A percentile compares a stretch with the other conserved stretches of the same genome.
Conservation (phyloP, 2,113 vertebrate genomes). For the Ceyx margarethae region DNA sequence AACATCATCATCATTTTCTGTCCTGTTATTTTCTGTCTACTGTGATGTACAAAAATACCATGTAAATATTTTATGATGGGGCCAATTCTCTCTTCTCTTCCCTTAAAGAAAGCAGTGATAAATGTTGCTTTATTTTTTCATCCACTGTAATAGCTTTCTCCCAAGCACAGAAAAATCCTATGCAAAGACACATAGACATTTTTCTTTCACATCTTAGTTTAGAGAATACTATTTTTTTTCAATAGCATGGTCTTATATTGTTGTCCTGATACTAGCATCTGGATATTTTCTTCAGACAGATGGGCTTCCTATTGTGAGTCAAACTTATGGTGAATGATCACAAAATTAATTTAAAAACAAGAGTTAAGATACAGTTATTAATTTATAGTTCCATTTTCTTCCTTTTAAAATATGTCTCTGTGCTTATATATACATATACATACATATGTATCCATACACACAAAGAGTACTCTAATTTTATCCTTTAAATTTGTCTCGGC, state of each 20-base stretch:
- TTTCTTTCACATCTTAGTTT: not conserved
- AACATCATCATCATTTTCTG: not conserved
- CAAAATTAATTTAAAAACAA: not conserved
- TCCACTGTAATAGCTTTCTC: conserved; percentile 26
- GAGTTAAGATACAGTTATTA: not conserved
- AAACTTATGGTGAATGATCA: not conserved
- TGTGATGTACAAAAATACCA: not conserved
- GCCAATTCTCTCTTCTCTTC: not conserved
- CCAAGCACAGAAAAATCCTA: not conserved
- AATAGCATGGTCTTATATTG: not conserved
- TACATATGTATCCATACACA: rapidly evolving
- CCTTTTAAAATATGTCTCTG: not conserved
- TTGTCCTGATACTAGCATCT: not conserved
- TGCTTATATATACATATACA: no score
- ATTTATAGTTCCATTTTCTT: not conserved
- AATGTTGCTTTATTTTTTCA: conserved; percentile 36
- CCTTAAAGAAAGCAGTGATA: not conserved
- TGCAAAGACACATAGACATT: not conserved
- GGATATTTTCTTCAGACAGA: not conserved
- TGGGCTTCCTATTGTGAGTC: not conserved
- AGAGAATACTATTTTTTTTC: not conserved
- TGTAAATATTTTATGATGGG: conserved; percentile 45
- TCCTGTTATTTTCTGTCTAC: conserved; percentile 9
- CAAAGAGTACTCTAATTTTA: not conserved
- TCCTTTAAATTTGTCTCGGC: not conserved